Percentiles rank a stretch among this genome's conserved stretches.
phyloP scores from a whole-genome alignment of 2,888 invertebrate genomes.

The Alcis repandata region DNA sequence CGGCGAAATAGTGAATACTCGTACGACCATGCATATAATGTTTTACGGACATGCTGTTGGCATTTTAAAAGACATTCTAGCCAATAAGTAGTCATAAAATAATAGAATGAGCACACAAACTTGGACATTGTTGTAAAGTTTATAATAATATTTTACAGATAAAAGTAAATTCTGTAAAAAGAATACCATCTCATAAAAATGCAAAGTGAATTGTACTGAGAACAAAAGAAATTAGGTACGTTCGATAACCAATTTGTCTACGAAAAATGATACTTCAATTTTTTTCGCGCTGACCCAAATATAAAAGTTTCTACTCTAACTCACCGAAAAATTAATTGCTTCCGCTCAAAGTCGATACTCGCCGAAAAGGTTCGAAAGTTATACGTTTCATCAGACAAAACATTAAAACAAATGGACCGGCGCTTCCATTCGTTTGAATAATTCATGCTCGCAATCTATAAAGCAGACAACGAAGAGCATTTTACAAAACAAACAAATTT shows the following conservation, averaged over 20 bases:
- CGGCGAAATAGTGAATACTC: neutral
- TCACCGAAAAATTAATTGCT: constrained; percentile 36
- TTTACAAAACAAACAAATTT: constrained; percentile 86
- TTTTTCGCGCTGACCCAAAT: constrained; percentile 13
- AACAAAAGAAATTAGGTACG: constrained; percentile 12
- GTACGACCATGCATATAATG: neutral
- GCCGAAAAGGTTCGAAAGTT: constrained; percentile 54
- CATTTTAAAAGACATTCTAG: too few species aligned
- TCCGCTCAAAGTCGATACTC: constrained; percentile 36
- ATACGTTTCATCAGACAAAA: constrained; percentile 74
- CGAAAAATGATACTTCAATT: constrained; percentile 9
- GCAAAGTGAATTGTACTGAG: neutral
- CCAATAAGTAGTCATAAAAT: too few species aligned
- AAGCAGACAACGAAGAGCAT: constrained; percentile 81
- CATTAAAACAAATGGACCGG: constrained; percentile 81
- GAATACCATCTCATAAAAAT: neutral
- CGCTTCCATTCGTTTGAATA: constrained; percentile 81
- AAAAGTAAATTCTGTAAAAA: neutral
- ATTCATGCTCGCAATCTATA: constrained; percentile 85
- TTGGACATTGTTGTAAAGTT: too few species aligned
- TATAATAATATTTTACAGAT: neutral
- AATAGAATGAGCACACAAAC: too few species aligned
- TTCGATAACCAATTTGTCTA: constrained; percentile 17
- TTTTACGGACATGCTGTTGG: neutral
- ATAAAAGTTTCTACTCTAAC: constrained; percentile 20